Percentiles rank a stretch among this genome's conserved stretches.
Conservation (phyloP, 2,888 invertebrate species). For the Chloroclystis v-ata region DNA sequence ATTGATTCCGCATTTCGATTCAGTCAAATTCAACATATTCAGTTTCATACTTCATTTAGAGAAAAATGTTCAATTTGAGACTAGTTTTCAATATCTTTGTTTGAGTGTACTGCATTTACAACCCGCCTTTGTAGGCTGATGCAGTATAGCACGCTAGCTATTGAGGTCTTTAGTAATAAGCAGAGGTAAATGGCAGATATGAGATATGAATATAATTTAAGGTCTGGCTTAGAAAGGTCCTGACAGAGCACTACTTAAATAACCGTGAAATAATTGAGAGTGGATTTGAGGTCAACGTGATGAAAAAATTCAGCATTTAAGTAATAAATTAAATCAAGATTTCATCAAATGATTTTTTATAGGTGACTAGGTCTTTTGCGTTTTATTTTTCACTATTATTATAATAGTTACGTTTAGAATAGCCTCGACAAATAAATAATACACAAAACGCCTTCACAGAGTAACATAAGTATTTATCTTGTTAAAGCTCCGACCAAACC, state of each 20-base stretch:
- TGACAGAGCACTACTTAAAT: not conserved
- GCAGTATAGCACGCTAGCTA: conserved; percentile 18
- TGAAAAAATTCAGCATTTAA: no score
- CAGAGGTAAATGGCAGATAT: conserved; percentile 29
- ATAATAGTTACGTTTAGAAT: no score
- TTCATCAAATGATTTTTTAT: no score
- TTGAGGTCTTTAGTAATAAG: conserved; percentile 27
- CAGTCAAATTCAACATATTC: not conserved
- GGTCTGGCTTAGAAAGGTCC: conserved; percentile 23
- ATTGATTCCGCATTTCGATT: conserved; percentile 9
- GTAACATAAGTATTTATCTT: not conserved
- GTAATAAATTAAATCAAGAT: no score
- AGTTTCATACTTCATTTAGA: not conserved
- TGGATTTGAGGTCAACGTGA: not conserved
- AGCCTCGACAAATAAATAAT: no score
- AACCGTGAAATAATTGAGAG: not conserved
- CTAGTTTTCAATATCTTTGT: not conserved
- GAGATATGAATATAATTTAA: conserved; percentile 15
- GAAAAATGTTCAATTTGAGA: no score
- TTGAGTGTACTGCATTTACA: conserved; percentile 18
- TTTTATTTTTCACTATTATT: no score
- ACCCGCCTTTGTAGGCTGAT: conserved; percentile 9
- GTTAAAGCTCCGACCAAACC: not conserved
- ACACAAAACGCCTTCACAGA: no score
- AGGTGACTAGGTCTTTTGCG: no score